Base-by-base conservation (phyloP, 1,140 invertebrate genomes). In the Micrasema longulum region DNA sequence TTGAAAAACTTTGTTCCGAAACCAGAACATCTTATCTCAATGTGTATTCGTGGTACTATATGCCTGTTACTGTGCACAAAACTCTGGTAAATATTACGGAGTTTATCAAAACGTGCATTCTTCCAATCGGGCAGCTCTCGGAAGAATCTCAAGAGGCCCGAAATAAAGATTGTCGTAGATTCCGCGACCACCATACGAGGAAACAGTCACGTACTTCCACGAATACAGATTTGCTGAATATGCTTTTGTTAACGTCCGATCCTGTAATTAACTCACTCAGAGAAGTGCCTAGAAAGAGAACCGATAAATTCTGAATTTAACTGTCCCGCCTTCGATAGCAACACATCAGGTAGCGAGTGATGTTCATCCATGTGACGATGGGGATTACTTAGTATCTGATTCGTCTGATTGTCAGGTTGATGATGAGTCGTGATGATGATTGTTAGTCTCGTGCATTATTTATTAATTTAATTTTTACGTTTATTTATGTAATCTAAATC, bases 71-170 rank as follows among this genome's bases (percentile, higher is more conserved):
- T 26, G 31, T 71, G 16, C 69, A 68, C 41, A 71, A 71, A 53
- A 67, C 68, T 48, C 36, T 71, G 47, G 50, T 71, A 22, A 63
- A 71, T 41, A 50, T 63, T 16, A 48, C 62, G 20, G 57, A 26
- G 16, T 20, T 71, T 12, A 71, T 71, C 10, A 43, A 66, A 64
- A 47, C 31, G 6, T 35, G 36, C 12, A 47, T 71, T n/a, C 48
- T 71, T 12, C 43, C 82, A 77, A 80, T 82, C 41, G 80, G 78
- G 74, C 74, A 79, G 38, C 64, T 81, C 12, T 78, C 78, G 16
- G 78, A 82, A 77, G 76, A 81, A 68, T 77, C 79, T 36, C 73
- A 77, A 68, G 79, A 80, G 53, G 71, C 80, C 36, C 7, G 73
- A 7, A 78, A 81, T 72, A 83, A 81, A 69, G 69, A 80, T 26